Base-by-base conservation (phyloP, 2,113 vertebrate genomes). In the Cygnus buccinator region DNA sequence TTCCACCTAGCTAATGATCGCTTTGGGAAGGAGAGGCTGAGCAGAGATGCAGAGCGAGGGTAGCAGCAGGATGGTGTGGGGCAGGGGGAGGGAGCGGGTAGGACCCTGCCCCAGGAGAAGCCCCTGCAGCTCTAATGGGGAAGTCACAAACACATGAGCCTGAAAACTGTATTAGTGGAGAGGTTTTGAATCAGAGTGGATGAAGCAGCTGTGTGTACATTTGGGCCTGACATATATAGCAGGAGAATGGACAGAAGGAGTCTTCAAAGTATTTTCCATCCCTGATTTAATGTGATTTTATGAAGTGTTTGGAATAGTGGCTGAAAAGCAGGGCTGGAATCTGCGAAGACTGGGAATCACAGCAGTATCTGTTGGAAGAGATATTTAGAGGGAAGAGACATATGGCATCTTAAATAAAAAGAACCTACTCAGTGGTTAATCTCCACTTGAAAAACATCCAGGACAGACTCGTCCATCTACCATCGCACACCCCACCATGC, bases 331-430 rank as follows among this genome's bases (percentile, higher is more conserved):
- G 91, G 87, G 66, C n/a, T 95, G 95, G 95, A 66, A 94, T 37
- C 37, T 37, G 37, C 66, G 89, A 81, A 84, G 91, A 39, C 84
- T 70, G 94, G 94, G 91, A 95, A 84, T 84, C 89, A 11, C 93
- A 92, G 89, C 44, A 4, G 87, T 81, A 65, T 46, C 95, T 96
- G 96, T 94, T 79, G 92, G 96, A 97, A 55, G 95, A 96, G 94
- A 39, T 93, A 75, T 84, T 97, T 96, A 95, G 96, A 96, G 87
- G 84, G 94, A 95, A 96, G 96, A 96, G 96, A 90, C 96, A 94
- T 95, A 95, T 92, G 94, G 96, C 89, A 37, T 92, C 94, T 96
- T 91, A 95, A 97, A 95, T 96, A 89, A 96, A 94, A 96, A 72
- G 91, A 90, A 57, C 68, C 72, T 55, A 68, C 95, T 97, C 92